Percentiles rank a stretch among this genome's conserved stretches.
Conservation (phyloP, 2,888 invertebrate genomes). For the Smittia aterrima region DNA sequence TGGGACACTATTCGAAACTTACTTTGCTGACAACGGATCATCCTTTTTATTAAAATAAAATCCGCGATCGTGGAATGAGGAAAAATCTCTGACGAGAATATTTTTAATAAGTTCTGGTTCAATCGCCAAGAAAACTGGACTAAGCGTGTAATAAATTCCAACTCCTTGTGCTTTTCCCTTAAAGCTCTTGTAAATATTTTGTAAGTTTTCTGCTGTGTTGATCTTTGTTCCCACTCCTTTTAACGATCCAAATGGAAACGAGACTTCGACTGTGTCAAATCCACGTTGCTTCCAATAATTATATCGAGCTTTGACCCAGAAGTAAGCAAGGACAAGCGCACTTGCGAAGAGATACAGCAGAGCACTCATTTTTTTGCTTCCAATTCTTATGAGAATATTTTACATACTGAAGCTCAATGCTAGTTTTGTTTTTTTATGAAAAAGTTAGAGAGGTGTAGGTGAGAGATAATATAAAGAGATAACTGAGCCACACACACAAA, state of each 20-base stretch:
- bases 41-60: slow-evolving; percentile 48
- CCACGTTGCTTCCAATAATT: too few species aligned
- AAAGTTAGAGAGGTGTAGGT: too few species aligned
- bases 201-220: background rate
- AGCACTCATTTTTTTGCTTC: too few species aligned
- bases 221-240: slow-evolving; percentile 1
- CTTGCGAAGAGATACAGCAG: too few species aligned
- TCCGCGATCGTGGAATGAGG: slow-evolving; percentile 50
- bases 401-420: too few species aligned
- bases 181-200: slow-evolving; percentile 17
- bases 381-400: too few species aligned
- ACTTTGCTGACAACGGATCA: slow-evolving; percentile 50
- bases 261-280: too few species aligned
- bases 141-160: slow-evolving; percentile 12
- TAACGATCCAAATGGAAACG: slow-evolving; percentile 31
- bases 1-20: slow-evolving; percentile 49
- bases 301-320: too few species aligned
- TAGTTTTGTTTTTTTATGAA: too few species aligned
- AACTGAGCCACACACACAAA: too few species aligned
- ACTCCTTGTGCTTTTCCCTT: slow-evolving; percentile 18
- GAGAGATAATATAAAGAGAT: too few species aligned
- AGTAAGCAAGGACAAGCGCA: too few species aligned
- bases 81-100: slow-evolving; percentile 51
- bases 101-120: slow-evolving; percentile 49
- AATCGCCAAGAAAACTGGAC: slow-evolving; percentile 43